These are phyloP conservation scores for Triops cancriformis DNA, from an alignment of 1,140 invertebrate genomes.

Conservation along the genomic window DNA sequence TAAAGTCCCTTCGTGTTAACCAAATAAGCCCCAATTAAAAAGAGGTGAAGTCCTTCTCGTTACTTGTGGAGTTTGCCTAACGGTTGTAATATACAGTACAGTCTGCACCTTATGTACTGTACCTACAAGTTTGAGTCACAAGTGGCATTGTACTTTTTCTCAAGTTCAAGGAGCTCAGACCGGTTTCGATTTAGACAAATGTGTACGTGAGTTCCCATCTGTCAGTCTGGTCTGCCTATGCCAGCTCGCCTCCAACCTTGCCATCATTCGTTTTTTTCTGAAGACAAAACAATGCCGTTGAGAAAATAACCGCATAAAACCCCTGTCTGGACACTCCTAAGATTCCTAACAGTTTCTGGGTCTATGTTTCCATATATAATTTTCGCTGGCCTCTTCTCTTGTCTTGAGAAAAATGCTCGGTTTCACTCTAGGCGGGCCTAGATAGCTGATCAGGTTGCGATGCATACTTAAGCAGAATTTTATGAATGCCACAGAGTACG, in stretches of 20 bases:
- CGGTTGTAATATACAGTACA: background rate
- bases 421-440: background rate
- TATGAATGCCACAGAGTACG: background rate
- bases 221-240: background rate
- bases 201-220: background rate
- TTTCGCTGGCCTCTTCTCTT: background rate
- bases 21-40: too few relatives aligned
- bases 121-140: background rate
- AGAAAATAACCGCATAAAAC: too few relatives aligned
- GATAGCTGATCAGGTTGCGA: background rate
- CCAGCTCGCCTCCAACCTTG: background rate
- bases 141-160: background rate
- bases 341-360: too few relatives aligned
- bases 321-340: too few relatives aligned
- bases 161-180: constrained; percentile 12
- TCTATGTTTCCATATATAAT: too few relatives aligned
- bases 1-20: too few relatives aligned
- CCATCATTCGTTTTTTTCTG: background rate
- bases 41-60: too few relatives aligned
- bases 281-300: too few relatives aligned
- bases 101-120: background rate
- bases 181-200: background rate
- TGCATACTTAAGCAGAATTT: background rate
- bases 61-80: background rate
- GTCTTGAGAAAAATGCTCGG: background rate